These are phyloP conservation scores for Cyprinodon diabolis DNA, from an alignment of 2,797 vertebrate genomes.

Conservation along the genomic window DNA sequence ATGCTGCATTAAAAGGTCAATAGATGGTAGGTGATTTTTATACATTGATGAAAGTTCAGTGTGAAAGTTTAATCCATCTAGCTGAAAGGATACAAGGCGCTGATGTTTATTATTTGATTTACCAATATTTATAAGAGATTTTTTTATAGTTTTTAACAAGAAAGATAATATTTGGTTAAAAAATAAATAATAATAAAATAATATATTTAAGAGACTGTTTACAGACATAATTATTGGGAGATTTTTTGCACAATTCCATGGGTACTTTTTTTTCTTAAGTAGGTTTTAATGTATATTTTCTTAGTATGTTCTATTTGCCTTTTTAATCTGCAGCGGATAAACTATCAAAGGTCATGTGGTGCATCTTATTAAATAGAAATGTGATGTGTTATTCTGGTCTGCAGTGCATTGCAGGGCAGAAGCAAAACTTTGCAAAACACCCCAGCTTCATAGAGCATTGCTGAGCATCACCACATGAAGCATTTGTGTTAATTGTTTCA, in stretches of 20 bases:
- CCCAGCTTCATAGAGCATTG: not conserved
- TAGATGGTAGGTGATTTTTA: not conserved
- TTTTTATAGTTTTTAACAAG: not conserved
- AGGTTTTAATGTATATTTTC: too few species aligned
- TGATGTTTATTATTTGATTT: not conserved
- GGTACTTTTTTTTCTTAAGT: too few species aligned
- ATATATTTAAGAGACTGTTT: too few species aligned
- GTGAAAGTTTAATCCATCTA: not conserved
- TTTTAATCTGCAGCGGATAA: too few species aligned
- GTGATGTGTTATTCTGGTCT: not conserved
- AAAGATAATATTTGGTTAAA: too few species aligned
- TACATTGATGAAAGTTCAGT: not conserved
- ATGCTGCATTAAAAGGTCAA: not conserved
- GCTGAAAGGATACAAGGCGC: not conserved
- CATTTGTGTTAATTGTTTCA: too few species aligned
- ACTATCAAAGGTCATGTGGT: too few species aligned
- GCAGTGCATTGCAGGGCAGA: not conserved
- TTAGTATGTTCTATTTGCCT: too few species aligned
- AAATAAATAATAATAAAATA: too few species aligned
- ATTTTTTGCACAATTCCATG: too few species aligned
- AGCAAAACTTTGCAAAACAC: not conserved
- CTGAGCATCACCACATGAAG: too few species aligned
- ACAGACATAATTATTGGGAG: too few species aligned
- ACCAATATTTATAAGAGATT: not conserved
- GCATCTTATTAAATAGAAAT: not conserved